Percentiles rank a stretch among this genome's conserved stretches.
Conservation (phyloP, 2,888 invertebrate species). For the Sesia apiformis region DNA sequence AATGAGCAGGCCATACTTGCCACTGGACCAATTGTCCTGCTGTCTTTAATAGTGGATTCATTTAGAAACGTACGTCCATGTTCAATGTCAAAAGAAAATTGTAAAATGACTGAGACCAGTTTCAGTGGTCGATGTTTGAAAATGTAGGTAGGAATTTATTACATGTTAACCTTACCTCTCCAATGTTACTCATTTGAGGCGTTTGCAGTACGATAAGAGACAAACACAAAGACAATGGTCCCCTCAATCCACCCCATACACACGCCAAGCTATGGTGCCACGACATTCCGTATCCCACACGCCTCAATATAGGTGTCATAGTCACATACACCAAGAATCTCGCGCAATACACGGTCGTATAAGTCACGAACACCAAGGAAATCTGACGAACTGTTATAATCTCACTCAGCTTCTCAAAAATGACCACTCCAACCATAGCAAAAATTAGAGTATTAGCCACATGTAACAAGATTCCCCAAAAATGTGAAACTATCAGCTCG, state of each 20-base stretch:
- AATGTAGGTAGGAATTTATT: not conserved
- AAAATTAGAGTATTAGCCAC: slow-evolving; percentile 73
- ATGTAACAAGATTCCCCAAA: slow-evolving; percentile 50
- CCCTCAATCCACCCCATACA: slow-evolving; percentile 77
- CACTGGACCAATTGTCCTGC: too few species aligned
- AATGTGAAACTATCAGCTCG: slow-evolving; percentile 41
- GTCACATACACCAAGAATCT: slow-evolving; percentile 59
- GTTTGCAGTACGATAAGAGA: slow-evolving; percentile 70
- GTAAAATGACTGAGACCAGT: not conserved
- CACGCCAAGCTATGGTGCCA: slow-evolving; percentile 75
- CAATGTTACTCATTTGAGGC: slow-evolving; percentile 36
- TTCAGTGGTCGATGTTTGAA: too few species aligned
- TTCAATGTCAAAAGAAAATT: not conserved
- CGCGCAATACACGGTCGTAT: slow-evolving; percentile 62
- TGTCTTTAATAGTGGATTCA: too few species aligned
- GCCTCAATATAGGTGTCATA: slow-evolving; percentile 66
- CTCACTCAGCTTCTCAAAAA: slow-evolving; percentile 65
- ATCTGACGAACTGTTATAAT: slow-evolving; percentile 52
- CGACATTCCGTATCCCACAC: slow-evolving; percentile 72
- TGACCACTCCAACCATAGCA: slow-evolving; percentile 76
- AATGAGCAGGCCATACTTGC: not conserved
- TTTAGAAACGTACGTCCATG: not conserved
- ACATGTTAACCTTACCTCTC: slow-evolving; percentile 28
- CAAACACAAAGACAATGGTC: slow-evolving; percentile 74
- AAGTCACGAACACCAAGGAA: slow-evolving; percentile 53